These are phyloP conservation scores for Cherax quadricarinatus DNA, from an alignment of 1,140 invertebrate genomes.

Conservation along the genomic window DNA sequence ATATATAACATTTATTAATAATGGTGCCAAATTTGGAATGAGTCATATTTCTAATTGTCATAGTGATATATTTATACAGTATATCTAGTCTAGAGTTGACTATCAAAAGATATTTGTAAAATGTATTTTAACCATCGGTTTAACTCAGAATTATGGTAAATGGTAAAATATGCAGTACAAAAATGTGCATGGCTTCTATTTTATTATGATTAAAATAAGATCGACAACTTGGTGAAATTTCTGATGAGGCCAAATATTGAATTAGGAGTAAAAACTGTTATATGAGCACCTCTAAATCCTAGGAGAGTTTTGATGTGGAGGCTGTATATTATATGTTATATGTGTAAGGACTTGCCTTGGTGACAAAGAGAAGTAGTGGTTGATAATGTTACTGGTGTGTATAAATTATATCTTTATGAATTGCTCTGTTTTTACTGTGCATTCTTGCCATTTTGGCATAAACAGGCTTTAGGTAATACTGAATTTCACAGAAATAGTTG, in stretches of 20 bases:
- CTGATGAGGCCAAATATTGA: neutral
- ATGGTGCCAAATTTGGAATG: conserved; percentile 1
- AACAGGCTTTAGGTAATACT: neutral
- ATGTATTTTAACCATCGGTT: neutral
- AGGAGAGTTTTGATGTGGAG: neutral
- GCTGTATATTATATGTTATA: neutral
- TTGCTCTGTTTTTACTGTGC: neutral
- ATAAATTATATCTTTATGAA: neutral
- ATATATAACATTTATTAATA: neutral
- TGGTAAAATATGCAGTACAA: neutral
- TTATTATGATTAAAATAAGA: neutral
- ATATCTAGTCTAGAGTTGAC: neutral
- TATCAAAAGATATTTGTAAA: neutral
- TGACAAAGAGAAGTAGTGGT: neutral
- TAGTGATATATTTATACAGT: neutral
- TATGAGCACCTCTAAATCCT: neutral
- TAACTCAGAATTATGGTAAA: neutral
- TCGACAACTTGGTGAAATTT: neutral
- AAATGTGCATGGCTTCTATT: neutral
- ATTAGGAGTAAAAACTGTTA: neutral
- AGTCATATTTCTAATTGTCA: neutral
- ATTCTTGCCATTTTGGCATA: neutral
- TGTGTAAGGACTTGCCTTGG: neutral
- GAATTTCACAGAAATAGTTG: neutral
- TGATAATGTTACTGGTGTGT: neutral